Evolutionary conservation across 2,113 vertebrate species (phyloP), one percentile per base, ranked within the genome.

Genomic region (Mungos mungo): DNA sequence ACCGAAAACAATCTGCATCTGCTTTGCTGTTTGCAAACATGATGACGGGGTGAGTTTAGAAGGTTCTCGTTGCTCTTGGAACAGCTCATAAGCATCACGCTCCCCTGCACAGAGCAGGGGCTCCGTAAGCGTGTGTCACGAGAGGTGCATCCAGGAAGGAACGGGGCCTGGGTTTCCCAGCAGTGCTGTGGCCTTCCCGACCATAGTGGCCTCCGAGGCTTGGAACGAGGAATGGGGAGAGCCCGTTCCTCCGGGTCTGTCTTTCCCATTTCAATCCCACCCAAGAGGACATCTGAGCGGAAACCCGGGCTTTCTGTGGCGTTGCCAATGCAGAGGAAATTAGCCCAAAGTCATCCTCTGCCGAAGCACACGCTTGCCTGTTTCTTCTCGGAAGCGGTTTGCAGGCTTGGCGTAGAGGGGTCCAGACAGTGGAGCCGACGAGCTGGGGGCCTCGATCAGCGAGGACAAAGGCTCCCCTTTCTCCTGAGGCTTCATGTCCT

Each of bases 391-490:
- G 83, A 63, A 45, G 66, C 3, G 0, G 66, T 41, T 50, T 68
- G 25, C 60, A 63, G 1, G 16, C 86, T 84, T 90, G 69, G 47
- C 45, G 68, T 41, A 7, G 38, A 29, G 27, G 52, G 35, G 47
- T 63, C 50, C 15, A 23, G 85, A 35, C 38, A 35, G 41, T 0
- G 21, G 45, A 54, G 7, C 65, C 29, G 72, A 68, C 52, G 57
- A 19, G 9, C 77, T 12, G 7, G 57, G 38, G 41, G 52, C 71
- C 16, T 31, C 27, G 52, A 63, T 65, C 54, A 71, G 57, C 1
- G 29, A 21, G 54, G n/a, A 93, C 79, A 54, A 65, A 93, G 88
- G 14, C 90, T 68, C 66, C 74, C 19, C 77, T 77, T 45, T 52
- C 10, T 60, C 13, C 5, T 7, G 88, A 35, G 45, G 54, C 72